Evolutionary conservation across 2,113 vertebrate species (phyloP), one percentile per base, ranked within the genome.

Genomic region (Actenoides hombroni): DNA sequence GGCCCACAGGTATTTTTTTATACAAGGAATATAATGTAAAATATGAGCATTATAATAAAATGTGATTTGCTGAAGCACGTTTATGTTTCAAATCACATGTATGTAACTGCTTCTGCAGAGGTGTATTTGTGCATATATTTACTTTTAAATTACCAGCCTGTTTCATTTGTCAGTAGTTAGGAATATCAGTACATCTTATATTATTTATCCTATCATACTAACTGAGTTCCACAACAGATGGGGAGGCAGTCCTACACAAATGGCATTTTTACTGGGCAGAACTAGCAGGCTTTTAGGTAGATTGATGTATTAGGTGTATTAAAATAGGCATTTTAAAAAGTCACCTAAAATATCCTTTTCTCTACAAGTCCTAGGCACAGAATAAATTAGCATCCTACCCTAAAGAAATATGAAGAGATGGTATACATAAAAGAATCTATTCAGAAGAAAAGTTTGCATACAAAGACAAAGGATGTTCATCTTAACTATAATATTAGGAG

Each of bases 121-220:
- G 13, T 42, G 7, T 19, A 33, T 33, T 2, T 10, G 15, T 78
- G 14, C 63, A 13, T 63, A 6, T 61, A 35, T 83, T 94, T 75
- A 69, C 21, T 37, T 71, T 79, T 44, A 81, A 85, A 53, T 17
- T 44, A 69, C 28, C 10, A 29, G 6, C 20, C 19, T 90, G 46
- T 54, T 91, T 60, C 2, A 59, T 51, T 91, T 86, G 12, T 35
- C 70, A 44, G 60, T 37, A 69, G 40, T 53, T 40, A 57, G 29
- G 39, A 70, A 16, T 53, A 81, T 48, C 54, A 80, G 44, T 19
- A 39, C 42, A 49, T 86, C 28, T 83, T 88, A 39, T 37, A 59
- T 51, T 84, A 76, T 95, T 97, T 96, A 92, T 83, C 69, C 86
- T 90, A 8, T 77, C 86, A 65, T 92, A 9, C 69, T 53, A 53